Evolutionary conservation across 2,113 vertebrate species (phyloP), one percentile per base, ranked within the genome.

Genomic region (Cyanoramphus novaezelandiae): DNA sequence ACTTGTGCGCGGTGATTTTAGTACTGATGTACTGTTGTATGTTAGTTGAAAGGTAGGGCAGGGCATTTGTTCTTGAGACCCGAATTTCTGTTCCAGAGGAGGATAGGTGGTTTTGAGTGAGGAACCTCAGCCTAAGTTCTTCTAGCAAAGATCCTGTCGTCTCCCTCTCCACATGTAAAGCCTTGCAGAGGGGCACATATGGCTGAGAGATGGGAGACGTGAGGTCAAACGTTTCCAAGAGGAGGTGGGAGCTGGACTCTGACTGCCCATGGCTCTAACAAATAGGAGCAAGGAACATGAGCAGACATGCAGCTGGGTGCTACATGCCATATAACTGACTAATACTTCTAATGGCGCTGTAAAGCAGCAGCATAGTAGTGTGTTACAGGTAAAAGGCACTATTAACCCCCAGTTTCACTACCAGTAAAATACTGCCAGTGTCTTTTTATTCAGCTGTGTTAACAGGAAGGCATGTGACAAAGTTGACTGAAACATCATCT

Each of bases 321-420:
- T 71, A 5, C 0, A 0, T 85, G 19, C 27, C 14, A 2, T 17
- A 24, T 67, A 16, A 55, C 23, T 71, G 44, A 31, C 12, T 67
- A 43, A 20, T 11, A 4, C 8, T 75, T 55, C 39, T 46, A 52
- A 46, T 20, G 44, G 17, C 19, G 20, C 17, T 46, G 19, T 37
- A 39, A 77, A 78, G 53, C 49, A 46, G 41, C 9, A 65, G 19
- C 46, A 5, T 4, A 43, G 27, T 25, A 28, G 11, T 41, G 6
- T 49, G 14, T 57, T 69, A 6, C 2, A 41, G 23, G 52, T 46
- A 62, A 63, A 71, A 52, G 35, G 17, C 20, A 39, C 18, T n/a
- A 10, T 33, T 46, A 67, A 37, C 13, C 15, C 17, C 37, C 39
- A 35, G 57, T 46, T 50, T 95, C 88, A n/a, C 57, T 59, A 12